Conservation (phyloP, 37 sponge, comb jelly and placozoan species). For the Lycopodina hypogea region DNA sequence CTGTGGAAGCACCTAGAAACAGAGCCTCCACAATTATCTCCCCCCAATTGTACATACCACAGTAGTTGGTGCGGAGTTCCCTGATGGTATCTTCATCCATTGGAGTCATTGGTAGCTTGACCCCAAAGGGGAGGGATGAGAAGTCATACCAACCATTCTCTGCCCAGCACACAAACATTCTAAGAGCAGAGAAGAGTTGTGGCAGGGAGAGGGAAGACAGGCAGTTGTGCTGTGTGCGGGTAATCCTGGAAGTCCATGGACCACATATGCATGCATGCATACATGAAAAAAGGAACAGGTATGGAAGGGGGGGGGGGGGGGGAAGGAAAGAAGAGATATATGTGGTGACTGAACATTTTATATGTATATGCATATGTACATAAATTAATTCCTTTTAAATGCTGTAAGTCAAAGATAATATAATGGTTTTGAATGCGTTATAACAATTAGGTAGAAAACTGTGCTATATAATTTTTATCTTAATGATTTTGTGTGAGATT, state of each 20-base stretch:
- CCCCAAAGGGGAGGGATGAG: constrained; percentile 51
- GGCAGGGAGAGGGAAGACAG: constrained; percentile 30
- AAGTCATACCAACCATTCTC: constrained; percentile 74
- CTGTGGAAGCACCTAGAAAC: too few relatives aligned
- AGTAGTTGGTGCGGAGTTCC: constrained; percentile 22
- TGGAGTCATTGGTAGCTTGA: constrained; percentile 45
- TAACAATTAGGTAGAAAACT: too few relatives aligned
- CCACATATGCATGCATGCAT: too few relatives aligned
- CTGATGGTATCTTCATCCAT: constrained; percentile 26
- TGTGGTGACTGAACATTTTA: not conserved
- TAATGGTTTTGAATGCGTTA: too few relatives aligned
- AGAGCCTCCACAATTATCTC: too few relatives aligned
- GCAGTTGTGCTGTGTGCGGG: constrained; percentile 36
- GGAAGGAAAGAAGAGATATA: not conserved
- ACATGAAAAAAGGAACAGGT: too few relatives aligned
- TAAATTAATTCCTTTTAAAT: too few relatives aligned
- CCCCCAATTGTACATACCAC: constrained; percentile 32
- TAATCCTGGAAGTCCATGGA: too few relatives aligned
- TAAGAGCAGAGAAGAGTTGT: constrained; percentile 40
- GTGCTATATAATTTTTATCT: too few relatives aligned
- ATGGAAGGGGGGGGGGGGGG: not conserved
- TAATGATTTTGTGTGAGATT: too few relatives aligned
- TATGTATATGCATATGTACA: not conserved
- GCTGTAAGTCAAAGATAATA: too few relatives aligned
- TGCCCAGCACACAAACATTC: constrained; percentile 65